Percentiles rank a stretch among this genome's conserved stretches.
Evolutionary conservation across 2,797 vertebrate species (phyloP).

Genomic region (Eulemur albifrons): DNA sequence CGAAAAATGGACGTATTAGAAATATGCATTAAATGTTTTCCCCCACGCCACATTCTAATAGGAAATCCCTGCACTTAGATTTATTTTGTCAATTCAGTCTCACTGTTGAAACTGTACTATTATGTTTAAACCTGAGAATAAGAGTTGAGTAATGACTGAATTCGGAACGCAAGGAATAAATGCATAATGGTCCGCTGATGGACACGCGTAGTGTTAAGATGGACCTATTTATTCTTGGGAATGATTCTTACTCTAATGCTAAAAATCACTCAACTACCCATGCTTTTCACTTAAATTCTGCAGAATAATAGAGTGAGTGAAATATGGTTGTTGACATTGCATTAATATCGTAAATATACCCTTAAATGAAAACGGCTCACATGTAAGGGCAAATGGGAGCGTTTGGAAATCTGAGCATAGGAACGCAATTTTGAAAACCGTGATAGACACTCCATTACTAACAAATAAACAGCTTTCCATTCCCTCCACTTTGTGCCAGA

Average conservation of each 20-base stretch:
- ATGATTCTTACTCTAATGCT: not conserved
- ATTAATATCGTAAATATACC: not conserved
- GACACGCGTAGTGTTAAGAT: rapidly evolving
- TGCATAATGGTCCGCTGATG: rapidly evolving
- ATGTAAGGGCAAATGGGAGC: not conserved
- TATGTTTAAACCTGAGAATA: not conserved
- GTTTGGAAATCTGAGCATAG: not conserved
- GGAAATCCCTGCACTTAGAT: not conserved
- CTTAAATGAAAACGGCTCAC: not conserved
- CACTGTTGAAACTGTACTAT: not conserved
- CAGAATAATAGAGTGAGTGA: not conserved
- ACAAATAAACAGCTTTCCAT: not conserved
- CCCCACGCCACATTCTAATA: not conserved
- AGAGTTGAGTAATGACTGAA: not conserved
- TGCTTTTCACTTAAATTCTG: not conserved
- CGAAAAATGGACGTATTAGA: not conserved
- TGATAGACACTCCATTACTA: not conserved
- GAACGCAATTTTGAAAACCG: not conserved
- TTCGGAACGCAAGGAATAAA: not conserved
- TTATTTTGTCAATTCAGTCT: not conserved
- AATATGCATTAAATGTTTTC: rapidly evolving
- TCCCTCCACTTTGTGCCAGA: rapidly evolving
- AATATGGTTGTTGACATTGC: rapidly evolving
- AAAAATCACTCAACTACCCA: not conserved
- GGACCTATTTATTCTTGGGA: not conserved